Base-by-base conservation (phyloP, 92 coral and sea anemone genomes). In the Galaxea fascicularis region DNA sequence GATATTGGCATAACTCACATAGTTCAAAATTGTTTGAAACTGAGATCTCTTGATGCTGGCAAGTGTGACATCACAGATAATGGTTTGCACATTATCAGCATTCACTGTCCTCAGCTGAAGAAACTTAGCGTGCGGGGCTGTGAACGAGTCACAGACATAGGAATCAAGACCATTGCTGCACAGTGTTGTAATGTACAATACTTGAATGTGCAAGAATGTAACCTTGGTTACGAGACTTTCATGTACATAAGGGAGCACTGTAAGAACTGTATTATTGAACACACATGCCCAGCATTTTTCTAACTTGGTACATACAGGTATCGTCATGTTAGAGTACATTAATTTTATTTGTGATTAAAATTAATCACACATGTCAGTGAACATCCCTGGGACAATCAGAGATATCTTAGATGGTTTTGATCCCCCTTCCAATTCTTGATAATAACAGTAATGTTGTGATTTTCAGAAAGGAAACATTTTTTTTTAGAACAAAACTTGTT, bases 71-170 rank as follows among this genome's bases (percentile, higher is more conserved):
- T 96, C 71, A 96, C 99, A 65, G 98, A 96, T 92, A 95, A 73
- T 81, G 94, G 87, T 7, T 67, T 96, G 83, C 94, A 95, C 71
- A 90, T 98, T 7, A 89, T 96, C 29, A 97, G 97, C 44, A 96
- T 96, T 60, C 99, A 96, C 77, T 96, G 99, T 76, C 99, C 99
- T 64, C 99, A 96, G 93, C 89, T 96, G 65, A 95, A 90, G 89
- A 95, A 95, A 60, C 95, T 96, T 47, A 96, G 99, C 44, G 89
- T 96, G 31, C 88, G 91, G 76, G 98, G 99, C 6, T 96, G 99
- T 77, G 83, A 85, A 0, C 82, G 84, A 20, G 89, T 95, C 62
- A 82, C 98, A 22, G 97, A 94, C 79, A 65, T 88, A 13, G 99
- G 99, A 5, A 76, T 95, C 76, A 92, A 84, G 73, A 92, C 97